Base-by-base conservation (phyloP, 2,888 invertebrate genomes). In the Acanthococcus lagerstroemiae region DNA sequence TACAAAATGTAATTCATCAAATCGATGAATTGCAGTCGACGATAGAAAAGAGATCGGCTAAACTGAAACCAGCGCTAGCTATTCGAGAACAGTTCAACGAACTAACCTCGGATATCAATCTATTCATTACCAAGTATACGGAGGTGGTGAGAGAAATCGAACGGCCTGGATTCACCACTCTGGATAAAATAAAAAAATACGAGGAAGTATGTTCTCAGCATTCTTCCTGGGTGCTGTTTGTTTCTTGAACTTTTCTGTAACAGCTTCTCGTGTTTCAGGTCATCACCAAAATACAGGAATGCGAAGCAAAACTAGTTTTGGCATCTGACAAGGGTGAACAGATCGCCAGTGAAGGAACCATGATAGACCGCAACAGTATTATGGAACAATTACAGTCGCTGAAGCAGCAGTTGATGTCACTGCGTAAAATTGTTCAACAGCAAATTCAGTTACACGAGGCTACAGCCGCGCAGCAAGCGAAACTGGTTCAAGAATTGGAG, bases 321-420 rank as follows among this genome's bases (percentile, higher is more conserved):
- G 92, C 94, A 0, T 86, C 86, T 15, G 95, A 95, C 73, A 94
- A 94, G 75, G 95, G 94, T 0, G 90, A 91, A 73, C 90, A 92
- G 75, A 94, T 95, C 30, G 91, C 91, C 0, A 86, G 87, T 0
- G 94, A 95, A 77, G 92, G 93, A 48, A 87, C 90, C 2, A 85
- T 89, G 0, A 86, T 88, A 19, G 94, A 94, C 72, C 82, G 89
- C 72, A 93, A 93, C 72, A 85, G 85, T 71, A 86, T 95, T 5
- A 91, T 90, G 1, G 90, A 92, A 74, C 87, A 93, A 71, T 75
- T 95, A 22, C 92, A 93, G 72, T 86, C 87, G 0, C 75, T 95
- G 21, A 93, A 91, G 75, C 90, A 90, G 74, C 89, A 92, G 70
- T 77, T 93, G 17, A 83, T 88, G 63, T 84, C 84, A 66, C 77